Percentiles rank a stretch among this genome's conserved stretches.
Conservation (phyloP, 1,140 invertebrate genomes). For the Drosophila subobscura region DNA sequence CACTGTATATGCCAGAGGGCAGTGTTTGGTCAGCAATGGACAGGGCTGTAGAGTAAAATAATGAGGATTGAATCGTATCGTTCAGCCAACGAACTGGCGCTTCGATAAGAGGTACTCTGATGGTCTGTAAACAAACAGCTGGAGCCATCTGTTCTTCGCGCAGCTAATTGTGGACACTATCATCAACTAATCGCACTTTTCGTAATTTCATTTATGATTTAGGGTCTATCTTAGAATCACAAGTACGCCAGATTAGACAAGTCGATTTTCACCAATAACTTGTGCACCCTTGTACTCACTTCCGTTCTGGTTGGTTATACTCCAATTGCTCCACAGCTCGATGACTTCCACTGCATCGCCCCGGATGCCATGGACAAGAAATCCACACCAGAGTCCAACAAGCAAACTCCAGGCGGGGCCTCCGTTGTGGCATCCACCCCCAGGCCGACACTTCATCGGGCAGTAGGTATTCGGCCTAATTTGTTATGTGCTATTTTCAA, state of each 20-base stretch:
- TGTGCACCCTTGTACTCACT: constrained; percentile 53
- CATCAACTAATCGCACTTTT: constrained; percentile 14
- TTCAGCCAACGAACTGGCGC: not conserved
- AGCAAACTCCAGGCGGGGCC: constrained; percentile 21
- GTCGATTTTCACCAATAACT: constrained; percentile 1
- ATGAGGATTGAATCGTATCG: not conserved
- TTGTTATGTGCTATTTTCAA: constrained; percentile 27
- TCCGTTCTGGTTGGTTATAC: constrained; percentile 68
- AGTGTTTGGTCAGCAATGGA: constrained; percentile 84
- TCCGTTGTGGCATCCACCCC: not conserved
- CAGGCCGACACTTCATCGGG: constrained; percentile 19
- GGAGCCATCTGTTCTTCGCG: constrained; percentile 10
- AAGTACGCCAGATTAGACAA: not conserved
- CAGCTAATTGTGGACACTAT: constrained; percentile 27
- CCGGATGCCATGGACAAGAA: constrained; percentile 12
- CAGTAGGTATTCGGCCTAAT: constrained; percentile 12
- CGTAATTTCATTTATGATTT: constrained; percentile 30
- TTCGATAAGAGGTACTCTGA: constrained; percentile 15
- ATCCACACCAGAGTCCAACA: constrained; percentile 31
- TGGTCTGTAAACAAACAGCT: constrained; percentile 22
- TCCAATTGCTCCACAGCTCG: constrained; percentile 61
- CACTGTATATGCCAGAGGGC: constrained; percentile 94
- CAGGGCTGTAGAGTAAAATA: constrained; percentile 29
- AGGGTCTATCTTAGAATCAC: constrained; percentile 19
- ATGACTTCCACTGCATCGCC: constrained; percentile 65